These are phyloP conservation scores for Naja naja DNA, from an alignment of 2,113 vertebrate genomes.

Conservation along the genomic window DNA sequence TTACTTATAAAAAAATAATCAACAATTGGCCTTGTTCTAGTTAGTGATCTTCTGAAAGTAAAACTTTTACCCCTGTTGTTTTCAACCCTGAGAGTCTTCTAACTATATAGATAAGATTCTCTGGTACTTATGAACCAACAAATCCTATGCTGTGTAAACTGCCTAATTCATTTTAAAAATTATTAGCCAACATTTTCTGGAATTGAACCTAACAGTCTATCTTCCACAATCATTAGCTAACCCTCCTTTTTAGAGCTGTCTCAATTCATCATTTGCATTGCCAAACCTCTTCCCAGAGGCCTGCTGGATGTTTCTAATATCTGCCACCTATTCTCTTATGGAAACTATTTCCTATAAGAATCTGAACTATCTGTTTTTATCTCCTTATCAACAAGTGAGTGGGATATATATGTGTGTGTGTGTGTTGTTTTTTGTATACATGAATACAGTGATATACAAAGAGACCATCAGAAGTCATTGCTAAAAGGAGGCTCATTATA, in stretches of 20 bases:
- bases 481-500: background rate
- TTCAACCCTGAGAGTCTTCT: background rate
- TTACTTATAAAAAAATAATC: no score
- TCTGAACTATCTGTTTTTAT: background rate
- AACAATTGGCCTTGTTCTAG: no score
- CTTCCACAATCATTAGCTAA: background rate
- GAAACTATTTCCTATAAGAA: background rate
- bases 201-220: background rate
- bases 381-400: background rate
- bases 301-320: background rate
- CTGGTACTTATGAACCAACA: background rate
- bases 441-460: background rate
- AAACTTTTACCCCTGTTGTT: background rate
- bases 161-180: background rate
- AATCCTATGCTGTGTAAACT: background rate
- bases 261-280: background rate
- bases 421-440: background rate
- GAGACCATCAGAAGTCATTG: background rate
- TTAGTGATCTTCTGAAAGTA: background rate
- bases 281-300: background rate
- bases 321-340: background rate
- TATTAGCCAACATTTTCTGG: background rate
- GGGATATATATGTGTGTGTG: no score
- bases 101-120: background rate
- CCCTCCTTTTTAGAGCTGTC: background rate